A percentile compares a stretch with the other conserved stretches of the same genome.
Evolutionary conservation across 2,113 vertebrate species (phyloP).

Genomic region (Galbula dea): DNA sequence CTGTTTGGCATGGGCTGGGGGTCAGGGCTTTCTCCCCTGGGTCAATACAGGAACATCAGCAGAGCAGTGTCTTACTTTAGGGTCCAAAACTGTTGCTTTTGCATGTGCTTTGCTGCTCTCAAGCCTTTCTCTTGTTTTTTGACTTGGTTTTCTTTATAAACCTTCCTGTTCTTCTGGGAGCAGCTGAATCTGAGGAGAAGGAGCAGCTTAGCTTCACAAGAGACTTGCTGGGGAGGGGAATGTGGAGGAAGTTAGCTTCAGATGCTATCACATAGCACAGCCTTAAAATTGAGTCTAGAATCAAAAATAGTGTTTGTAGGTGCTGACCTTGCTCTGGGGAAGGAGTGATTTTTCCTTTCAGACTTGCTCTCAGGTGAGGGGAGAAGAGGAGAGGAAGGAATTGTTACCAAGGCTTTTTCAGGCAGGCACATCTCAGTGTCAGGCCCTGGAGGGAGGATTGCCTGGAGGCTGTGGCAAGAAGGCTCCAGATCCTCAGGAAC

Average conservation of each 20-base stretch:
- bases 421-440: slow-evolving; percentile 29
- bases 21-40: neutral
- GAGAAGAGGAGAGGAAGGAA: neutral
- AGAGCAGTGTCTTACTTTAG: neutral
- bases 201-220: neutral
- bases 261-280: neutral
- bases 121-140: neutral
- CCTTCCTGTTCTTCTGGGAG: neutral
- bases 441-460: slow-evolving; percentile 28
- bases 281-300: neutral
- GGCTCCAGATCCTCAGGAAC: neutral
- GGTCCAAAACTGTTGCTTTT: neutral
- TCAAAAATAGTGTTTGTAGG: neutral
- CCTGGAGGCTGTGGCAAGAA: neutral
- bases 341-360: neutral
- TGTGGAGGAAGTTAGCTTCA: neutral
- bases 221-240: neutral
- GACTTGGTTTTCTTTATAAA: neutral
- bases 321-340: neutral
- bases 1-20: neutral
- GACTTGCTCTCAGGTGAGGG: neutral
- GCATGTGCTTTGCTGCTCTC: neutral
- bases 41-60: rapidly evolving
- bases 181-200: neutral
- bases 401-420: neutral